Evolutionary conservation across 1,140 invertebrate species (phyloP).

Genomic region (Bombus pascuorum): DNA sequence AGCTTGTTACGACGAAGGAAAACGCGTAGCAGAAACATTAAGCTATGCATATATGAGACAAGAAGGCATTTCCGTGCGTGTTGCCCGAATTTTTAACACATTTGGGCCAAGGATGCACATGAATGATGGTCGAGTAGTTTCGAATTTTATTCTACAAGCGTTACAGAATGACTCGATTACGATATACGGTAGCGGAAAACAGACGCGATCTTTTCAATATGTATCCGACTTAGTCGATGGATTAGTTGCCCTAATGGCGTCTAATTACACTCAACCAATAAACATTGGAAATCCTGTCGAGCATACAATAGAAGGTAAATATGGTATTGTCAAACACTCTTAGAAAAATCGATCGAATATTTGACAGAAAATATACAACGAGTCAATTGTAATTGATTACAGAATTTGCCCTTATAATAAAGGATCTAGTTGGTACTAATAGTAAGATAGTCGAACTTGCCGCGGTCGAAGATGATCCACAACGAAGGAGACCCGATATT

Average conservation of each 20-base stretch:
- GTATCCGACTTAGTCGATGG: slow-evolving; percentile 98
- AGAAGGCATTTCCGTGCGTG: slow-evolving; percentile 96
- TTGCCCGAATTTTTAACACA: slow-evolving; percentile 99
- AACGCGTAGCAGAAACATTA: slow-evolving; percentile 97
- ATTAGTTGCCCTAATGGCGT: slow-evolving; percentile 95
- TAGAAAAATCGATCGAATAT: neutral
- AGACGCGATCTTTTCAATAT: slow-evolving; percentile 99
- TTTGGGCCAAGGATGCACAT: slow-evolving; percentile 99
- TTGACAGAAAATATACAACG: neutral
- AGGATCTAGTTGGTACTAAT: slow-evolving; percentile 91
- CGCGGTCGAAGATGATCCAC: slow-evolving; percentile 97
- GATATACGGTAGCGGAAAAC: slow-evolving; percentile 97
- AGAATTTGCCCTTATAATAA: slow-evolving; percentile 98
- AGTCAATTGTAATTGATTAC: slow-evolving; percentile 65
- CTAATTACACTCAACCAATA: slow-evolving; percentile 96
- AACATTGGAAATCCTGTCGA: slow-evolving; percentile 99
- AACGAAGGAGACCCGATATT: slow-evolving; percentile 96
- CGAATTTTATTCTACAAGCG: slow-evolving; percentile 99
- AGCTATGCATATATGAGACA: slow-evolving; percentile 99
- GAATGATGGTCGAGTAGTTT: slow-evolving; percentile 99
- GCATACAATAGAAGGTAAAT: slow-evolving; percentile 94
- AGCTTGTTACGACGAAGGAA: slow-evolving; percentile 99
- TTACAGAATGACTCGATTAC: slow-evolving; percentile 97
- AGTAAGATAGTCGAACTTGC: slow-evolving; percentile 92
- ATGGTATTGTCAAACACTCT: neutral